Base-by-base conservation (phyloP, 2,888 invertebrate genomes). In the Trichopria drosophilae region DNA sequence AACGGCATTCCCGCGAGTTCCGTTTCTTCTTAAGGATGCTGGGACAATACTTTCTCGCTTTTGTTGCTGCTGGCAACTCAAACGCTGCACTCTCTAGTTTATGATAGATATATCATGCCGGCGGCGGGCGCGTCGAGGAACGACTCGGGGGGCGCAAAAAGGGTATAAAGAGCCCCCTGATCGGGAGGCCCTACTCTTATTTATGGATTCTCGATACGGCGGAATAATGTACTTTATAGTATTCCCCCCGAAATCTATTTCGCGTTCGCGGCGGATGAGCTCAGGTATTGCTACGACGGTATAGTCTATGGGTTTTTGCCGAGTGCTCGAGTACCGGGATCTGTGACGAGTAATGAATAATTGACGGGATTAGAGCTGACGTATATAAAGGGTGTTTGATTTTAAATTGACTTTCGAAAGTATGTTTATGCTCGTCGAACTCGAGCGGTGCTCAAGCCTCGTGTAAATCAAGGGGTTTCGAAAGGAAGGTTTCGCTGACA, bases 1-100 rank as follows among this genome's bases (percentile, higher is more conserved):
- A 68, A 69, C 66, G 68, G 61, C 63, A 57, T 49, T 51, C 43
- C 54, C 54, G 42, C 24, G 22, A 28, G 35, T 40, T 24, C 51
- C 15, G 49, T 44, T 31, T 34, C 29, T 31, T 7, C 39, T 26
- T 23, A 20, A 22, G 13, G 18, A 26, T 28, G 19, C 13, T 19
- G 9, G 39, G 59, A 64, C 62, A 59, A 62, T 62, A 62, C 64
- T 58, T 55, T 41, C 39, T 32, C 39, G 41, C 7, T 28, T 43
- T 36, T 50, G 43, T 44, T 50, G 43, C 37, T 37, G 32, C 43
- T 50, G 43, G 44, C 50, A 50, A 50, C 36, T 37, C 36, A 12
- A 43, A 32, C 36, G 42, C 22, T 39, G n/a, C 26, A 26, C 26
- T 2, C n/a, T 16, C 19, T 46, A 42, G 42, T 47, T 52, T 52